A percentile compares a stretch with the other conserved stretches of the same genome.
phyloP scores from a whole-genome alignment of 2,113 vertebrate species.

The Addax nasomaculatus region DNA sequence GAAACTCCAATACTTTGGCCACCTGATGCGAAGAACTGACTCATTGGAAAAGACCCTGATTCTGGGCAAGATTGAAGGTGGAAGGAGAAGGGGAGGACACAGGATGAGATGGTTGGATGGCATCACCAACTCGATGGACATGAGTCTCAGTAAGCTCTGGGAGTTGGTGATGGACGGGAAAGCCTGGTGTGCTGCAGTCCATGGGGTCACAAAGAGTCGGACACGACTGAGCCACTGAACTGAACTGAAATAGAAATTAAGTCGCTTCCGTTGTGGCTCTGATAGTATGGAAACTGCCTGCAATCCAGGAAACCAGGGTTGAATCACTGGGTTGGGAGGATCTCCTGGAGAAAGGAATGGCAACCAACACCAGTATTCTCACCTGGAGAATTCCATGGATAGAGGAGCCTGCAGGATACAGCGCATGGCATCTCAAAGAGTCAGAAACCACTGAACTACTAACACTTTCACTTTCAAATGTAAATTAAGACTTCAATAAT shows the following conservation, averaged over 20 bases:
- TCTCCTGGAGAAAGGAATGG: not conserved
- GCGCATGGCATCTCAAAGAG: not conserved
- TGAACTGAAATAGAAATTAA: not conserved
- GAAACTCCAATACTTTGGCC: not conserved
- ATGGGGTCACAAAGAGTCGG: not conserved
- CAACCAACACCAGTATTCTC: not conserved
- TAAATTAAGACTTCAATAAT: not conserved
- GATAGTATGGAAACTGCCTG: not conserved
- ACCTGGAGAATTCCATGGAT: not conserved
- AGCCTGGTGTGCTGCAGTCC: not conserved
- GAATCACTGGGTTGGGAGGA: not conserved
- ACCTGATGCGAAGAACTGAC: not conserved
- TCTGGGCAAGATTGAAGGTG: not conserved
- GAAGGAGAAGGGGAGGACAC: not conserved
- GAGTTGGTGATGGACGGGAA: not conserved
- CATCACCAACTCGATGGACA: not conserved
- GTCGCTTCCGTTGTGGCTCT: fast-evolving
- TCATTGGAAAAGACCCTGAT: not conserved
- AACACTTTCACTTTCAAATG: not conserved
- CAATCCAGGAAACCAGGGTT: not conserved
- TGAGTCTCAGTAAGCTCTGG: not conserved
- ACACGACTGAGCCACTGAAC: not conserved
- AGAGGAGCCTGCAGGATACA: not conserved
- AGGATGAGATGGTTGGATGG: not conserved
- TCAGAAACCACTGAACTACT: not conserved